These are phyloP conservation scores for Gymnodraco acuticeps DNA, from an alignment of 2,797 vertebrate species.

Conservation along the genomic window DNA sequence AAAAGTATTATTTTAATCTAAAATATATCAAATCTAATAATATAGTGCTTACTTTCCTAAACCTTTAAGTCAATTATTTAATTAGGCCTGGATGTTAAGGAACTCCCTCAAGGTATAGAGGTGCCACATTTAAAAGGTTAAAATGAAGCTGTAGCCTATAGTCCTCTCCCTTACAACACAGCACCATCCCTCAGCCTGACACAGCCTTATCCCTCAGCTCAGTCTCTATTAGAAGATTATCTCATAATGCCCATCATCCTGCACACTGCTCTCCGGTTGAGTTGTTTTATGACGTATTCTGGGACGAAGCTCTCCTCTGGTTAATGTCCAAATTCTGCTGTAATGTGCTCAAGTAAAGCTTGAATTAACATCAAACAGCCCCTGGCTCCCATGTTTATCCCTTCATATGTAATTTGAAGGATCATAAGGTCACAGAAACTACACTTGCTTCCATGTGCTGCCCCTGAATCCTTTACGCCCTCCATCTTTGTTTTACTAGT, in stretches of 20 bases:
- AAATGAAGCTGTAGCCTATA: not conserved
- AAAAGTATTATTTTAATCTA: not conserved
- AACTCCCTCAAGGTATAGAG: not conserved
- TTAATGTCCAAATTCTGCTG: constrained; percentile 57
- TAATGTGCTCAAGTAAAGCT: constrained; percentile 65
- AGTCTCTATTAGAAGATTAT: constrained; percentile 54
- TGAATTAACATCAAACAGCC: constrained; percentile 66
- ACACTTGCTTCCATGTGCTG: constrained; percentile 14
- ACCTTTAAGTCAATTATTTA: not conserved
- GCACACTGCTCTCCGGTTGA: constrained; percentile 36
- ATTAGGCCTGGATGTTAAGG: not conserved
- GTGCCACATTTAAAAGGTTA: constrained; percentile 20
- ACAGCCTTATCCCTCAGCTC: constrained; percentile 37
- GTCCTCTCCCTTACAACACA: not conserved
- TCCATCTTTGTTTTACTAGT: not conserved
- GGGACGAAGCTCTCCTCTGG: constrained; percentile 40
- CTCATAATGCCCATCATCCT: constrained; percentile 51
- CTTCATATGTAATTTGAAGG: constrained; percentile 58
- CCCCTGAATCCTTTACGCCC: not conserved
- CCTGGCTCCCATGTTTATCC: constrained; percentile 44
- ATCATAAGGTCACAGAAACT: constrained; percentile 43
- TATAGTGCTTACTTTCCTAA: not conserved
- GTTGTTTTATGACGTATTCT: constrained; percentile 50
- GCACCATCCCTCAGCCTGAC: constrained; percentile 26
- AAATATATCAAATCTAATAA: not conserved